Evolutionary conservation across 1,140 invertebrate species (phyloP), one percentile per base, ranked within the genome.

Genomic region (Camponotus floridanus): DNA sequence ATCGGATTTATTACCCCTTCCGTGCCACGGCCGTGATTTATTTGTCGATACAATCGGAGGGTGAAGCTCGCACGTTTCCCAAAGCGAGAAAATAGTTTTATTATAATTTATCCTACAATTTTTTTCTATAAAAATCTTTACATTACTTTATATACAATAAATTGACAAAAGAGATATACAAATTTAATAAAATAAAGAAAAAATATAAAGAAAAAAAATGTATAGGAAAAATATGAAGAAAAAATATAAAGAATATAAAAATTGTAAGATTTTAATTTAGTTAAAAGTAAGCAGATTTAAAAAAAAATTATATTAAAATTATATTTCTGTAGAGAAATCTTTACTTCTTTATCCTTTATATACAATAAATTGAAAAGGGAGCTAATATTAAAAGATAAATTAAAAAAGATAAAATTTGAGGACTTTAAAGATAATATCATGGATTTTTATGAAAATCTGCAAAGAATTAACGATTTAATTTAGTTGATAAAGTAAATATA

Each of bases 1-100:
- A 68, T 80, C 51, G 78, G 78, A 80, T 80, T 80, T 80, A 80
- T 70, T 80, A 80, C 51, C 78, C 78, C 65, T 57, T 59, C 51
- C 55, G 78, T 80, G 78, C 48, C 64, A 80, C 78, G 65, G 65
- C 31, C 36, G 51, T 80, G 78, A 80, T 80, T 80, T 80, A 80
- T 70, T 80, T 42, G 21, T 80, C 36, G 78, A 80, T 80, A 70
- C 78, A 51, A 80, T 80, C 78, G 8, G 21, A 42, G 51, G 42
- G 36, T 57, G 76, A 4, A 36, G 13, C n/a, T 42, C 8, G 36
- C 48, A 18, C 62, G 31, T 78, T 65, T 64, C 11, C 33, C 36
- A 70, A 70, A 45, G 51, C 15, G 4, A 36, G 57, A 57, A 79
- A 70, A 13, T 5, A 57, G n/a, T 33, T 68, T 68, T 68, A 55